A percentile compares a stretch with the other conserved stretches of the same genome.
phyloP scores from a whole-genome alignment of 2,113 vertebrate genomes.

The Sitta europaea region DNA sequence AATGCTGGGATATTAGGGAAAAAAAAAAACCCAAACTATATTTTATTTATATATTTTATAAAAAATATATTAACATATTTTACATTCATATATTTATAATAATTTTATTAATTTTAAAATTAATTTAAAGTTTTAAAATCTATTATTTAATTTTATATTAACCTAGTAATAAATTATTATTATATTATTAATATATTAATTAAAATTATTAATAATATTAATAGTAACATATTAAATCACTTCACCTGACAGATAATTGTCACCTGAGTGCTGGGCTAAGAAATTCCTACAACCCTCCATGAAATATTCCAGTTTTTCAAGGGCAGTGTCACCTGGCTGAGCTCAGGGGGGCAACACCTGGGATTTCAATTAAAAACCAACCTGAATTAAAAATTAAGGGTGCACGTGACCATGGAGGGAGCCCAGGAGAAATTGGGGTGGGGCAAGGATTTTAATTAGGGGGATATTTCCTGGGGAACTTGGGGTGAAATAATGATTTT shows the following conservation, averaged over 20 bases:
- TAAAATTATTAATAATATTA: too few species aligned
- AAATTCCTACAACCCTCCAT: neutral
- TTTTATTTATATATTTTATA: too few species aligned
- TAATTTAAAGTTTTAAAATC: too few species aligned
- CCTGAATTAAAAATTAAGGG: neutral
- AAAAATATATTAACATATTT: too few species aligned
- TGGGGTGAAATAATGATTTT: neutral
- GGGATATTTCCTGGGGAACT: neutral
- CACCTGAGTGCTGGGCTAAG: neutral
- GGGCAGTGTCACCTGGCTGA: too few species aligned
- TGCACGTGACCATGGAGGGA: rapidly evolving
- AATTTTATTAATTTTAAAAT: too few species aligned
- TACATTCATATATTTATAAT: too few species aligned
- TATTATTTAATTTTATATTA: too few species aligned
- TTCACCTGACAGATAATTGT: rapidly evolving
- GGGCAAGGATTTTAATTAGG: neutral
- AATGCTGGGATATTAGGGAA: neutral
- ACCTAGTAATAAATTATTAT: too few species aligned
- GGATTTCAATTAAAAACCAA: neutral
- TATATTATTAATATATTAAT: too few species aligned
- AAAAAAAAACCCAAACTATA: neutral
- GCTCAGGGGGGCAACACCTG: neutral
- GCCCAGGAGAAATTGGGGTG: neutral
- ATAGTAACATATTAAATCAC: rapidly evolving
- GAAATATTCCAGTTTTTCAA: neutral